phyloP scores from a whole-genome alignment of 2,113 vertebrate genomes.

The Stegostoma tigrinum region DNA sequence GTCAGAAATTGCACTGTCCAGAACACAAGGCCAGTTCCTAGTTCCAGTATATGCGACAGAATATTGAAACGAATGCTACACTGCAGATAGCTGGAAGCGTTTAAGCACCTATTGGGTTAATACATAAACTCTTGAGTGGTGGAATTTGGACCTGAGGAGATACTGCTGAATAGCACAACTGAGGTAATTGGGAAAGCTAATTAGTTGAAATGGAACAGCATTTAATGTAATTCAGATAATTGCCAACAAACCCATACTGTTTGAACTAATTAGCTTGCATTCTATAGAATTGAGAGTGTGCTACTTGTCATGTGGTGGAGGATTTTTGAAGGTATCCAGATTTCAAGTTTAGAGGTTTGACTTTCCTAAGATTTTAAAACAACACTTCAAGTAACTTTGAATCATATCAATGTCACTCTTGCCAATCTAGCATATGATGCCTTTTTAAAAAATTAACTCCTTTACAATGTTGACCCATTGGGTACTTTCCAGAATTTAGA shows the following conservation, averaged over 20 bases:
- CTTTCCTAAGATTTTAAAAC: not conserved
- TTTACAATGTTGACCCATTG: not conserved
- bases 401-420: not conserved
- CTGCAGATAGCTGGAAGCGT: not conserved
- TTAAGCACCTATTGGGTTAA: not conserved
- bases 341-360: not conserved
- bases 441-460: not conserved
- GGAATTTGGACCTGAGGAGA: not conserved
- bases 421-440: not conserved
- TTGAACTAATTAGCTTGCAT: constrained; percentile 18
- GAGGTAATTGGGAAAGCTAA: not conserved
- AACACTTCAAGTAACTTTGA: not conserved
- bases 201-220: constrained; percentile 10
- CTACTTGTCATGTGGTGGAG: not conserved
- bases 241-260: not conserved
- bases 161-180: not conserved
- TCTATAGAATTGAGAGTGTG: not conserved
- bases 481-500: not conserved
- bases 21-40: not conserved
- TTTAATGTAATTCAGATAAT: constrained; percentile 17
- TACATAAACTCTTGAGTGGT: not conserved
- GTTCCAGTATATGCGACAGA: not conserved
- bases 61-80: not conserved
- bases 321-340: not conserved
- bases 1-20: not conserved